Conservation (phyloP, 2,888 invertebrate genomes). For the Drosophila fulvimacula region DNA sequence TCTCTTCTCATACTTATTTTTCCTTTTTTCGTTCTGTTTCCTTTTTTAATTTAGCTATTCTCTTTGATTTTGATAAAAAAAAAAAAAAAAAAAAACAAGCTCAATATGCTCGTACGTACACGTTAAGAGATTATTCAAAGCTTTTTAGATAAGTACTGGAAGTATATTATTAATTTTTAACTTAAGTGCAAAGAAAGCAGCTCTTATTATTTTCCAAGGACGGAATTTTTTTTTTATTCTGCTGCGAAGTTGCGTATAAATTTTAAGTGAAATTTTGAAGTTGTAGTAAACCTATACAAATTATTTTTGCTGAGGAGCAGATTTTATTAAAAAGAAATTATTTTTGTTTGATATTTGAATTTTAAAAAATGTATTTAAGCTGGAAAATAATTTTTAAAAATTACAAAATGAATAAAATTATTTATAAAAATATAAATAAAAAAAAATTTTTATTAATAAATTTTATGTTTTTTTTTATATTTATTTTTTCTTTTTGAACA, state of each 20-base stretch:
- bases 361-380: too few relatives aligned
- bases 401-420: too few relatives aligned
- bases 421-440: too few relatives aligned
- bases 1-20: background rate
- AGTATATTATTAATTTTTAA: background rate
- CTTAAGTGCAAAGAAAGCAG: background rate
- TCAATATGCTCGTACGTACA: background rate
- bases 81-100: conserved; percentile 1
- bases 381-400: too few relatives aligned
- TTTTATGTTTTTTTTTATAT: too few relatives aligned
- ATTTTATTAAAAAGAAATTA: background rate
- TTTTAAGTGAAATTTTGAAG: background rate
- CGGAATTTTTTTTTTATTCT: background rate
- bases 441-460: too few relatives aligned
- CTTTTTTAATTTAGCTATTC: conserved; percentile 29
- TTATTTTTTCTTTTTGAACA: too few relatives aligned
- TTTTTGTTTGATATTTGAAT: too few relatives aligned
- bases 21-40: background rate
- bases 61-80: conserved; percentile 20
- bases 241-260: background rate
- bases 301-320: background rate
- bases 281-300: background rate
- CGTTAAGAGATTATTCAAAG: conserved; percentile 12
- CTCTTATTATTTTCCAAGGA: background rate
- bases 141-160: conserved; percentile 3